Base-by-base conservation (phyloP, 1,140 invertebrate genomes). In the Nixonia krombeini region DNA sequence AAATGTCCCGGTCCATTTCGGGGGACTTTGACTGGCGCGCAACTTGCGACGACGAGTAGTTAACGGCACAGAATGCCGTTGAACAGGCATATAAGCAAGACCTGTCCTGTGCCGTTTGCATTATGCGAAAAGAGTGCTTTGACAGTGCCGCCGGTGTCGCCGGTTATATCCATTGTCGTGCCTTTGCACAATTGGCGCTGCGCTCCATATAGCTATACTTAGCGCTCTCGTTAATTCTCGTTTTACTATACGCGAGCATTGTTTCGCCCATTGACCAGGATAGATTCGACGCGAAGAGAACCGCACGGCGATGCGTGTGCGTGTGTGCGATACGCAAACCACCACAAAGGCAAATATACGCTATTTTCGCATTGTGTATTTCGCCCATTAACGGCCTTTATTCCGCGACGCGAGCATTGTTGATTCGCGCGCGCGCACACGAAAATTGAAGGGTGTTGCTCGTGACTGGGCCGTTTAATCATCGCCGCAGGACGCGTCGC, bases 91-190 rank as follows among this genome's bases (percentile, higher is more conserved):
- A 45, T 38, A 56, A 52, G 57, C 52, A 51, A 55, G 51, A 50
- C 38, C 44, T 61, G 68, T 69, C 41, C 64, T 57, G 42, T 47
- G 49, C 42, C 37, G 18, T 62, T 73, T 50, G 52, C 55, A 70
- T 74, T 70, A 70, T 69, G 51, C 62, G 50, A 68, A 64, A 67
- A 62, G 52, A 57, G 37, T 46, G 44, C 67, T 75, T 75, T 71
- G 70, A 75, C 68, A 69, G 35, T 70, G 66, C 59, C 35, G n/a
- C n/a, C 61, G 68, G 57, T 71, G 68, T 72, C 51, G 58, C 55
- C 63, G 70, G 53, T 70, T 63, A 62, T 65, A 62, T 63, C 50
- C 55, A 75, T 73, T 73, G 62, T 71, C 47, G 59, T 73, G 46
- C 65, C 50, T 67, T 65, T 56, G 70, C 56, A 72, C 67, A 70